phyloP scores from a whole-genome alignment of 2,113 vertebrate genomes.

The Coreoperca whiteheadi region DNA sequence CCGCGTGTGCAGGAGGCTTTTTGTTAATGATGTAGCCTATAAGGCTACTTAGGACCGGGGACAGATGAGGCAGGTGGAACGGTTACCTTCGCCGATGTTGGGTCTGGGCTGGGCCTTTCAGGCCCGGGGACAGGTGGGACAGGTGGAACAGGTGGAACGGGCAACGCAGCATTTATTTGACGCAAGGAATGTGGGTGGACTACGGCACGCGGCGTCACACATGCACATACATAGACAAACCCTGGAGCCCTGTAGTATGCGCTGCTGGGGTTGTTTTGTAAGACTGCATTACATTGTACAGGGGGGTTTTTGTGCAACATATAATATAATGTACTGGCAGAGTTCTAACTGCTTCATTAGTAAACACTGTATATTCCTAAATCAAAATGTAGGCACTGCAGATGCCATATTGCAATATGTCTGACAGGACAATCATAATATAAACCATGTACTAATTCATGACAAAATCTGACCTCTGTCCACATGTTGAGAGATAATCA shows the following conservation, averaged over 20 bases:
- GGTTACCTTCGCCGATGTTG: too few relatives aligned
- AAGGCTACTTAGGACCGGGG: too few relatives aligned
- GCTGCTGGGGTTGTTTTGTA: background rate
- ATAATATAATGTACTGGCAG: background rate
- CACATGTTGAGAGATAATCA: constrained; percentile 13
- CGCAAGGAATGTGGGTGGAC: too few relatives aligned
- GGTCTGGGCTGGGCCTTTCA: too few relatives aligned
- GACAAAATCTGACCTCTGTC: constrained; percentile 9
- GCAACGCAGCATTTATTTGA: too few relatives aligned
- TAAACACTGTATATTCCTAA: background rate
- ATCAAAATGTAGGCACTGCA: background rate
- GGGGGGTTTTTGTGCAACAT: constrained; percentile 9
- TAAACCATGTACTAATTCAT: constrained; percentile 28
- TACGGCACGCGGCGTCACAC: too few relatives aligned
- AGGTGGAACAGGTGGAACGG: too few relatives aligned
- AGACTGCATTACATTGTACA: background rate
- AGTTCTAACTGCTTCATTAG: background rate
- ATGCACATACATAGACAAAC: too few relatives aligned
- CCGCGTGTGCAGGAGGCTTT: too few relatives aligned
- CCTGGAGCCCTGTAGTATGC: background rate
- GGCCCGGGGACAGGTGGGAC: too few relatives aligned
- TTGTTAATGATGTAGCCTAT: too few relatives aligned
- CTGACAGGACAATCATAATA: constrained; percentile 2
- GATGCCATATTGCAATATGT: background rate
- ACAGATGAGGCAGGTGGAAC: too few relatives aligned